Conservation (phyloP, 2,888 invertebrate species). For the Holacanthella duospinosa region DNA sequence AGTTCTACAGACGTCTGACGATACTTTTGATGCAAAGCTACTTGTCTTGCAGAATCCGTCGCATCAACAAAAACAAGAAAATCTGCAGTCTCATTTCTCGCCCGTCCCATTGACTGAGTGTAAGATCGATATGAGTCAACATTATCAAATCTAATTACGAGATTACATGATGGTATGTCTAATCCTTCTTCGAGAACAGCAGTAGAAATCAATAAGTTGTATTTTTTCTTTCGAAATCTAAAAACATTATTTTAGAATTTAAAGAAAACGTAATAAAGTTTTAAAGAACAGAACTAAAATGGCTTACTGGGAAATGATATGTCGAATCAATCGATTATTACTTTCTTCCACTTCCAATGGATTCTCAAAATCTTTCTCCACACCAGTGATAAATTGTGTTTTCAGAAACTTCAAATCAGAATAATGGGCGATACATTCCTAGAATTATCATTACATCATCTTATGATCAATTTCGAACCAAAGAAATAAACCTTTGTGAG, state of each 20-base stretch:
- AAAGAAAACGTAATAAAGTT: neutral
- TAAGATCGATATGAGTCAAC: conserved; percentile 67
- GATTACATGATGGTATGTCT: conserved; percentile 69
- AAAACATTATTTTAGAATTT: conserved; percentile 10
- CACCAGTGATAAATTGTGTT: neutral
- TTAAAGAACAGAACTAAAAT: neutral
- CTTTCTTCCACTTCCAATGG: too few species aligned
- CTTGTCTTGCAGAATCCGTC: conserved; percentile 12
- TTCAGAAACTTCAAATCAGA: neutral
- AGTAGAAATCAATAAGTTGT: conserved; percentile 60
- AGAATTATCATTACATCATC: too few species aligned
- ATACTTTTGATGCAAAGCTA: conserved; percentile 15
- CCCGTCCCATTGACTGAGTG: conserved; percentile 78
- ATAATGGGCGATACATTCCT: too few species aligned
- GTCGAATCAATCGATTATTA: neutral
- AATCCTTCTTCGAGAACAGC: conserved; percentile 83
- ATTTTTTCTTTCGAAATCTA: conserved; percentile 50
- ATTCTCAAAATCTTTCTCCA: neutral
- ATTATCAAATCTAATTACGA: conserved; percentile 64
- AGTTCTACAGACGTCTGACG: conserved; percentile 10
- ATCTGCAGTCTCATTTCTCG: conserved; percentile 46
- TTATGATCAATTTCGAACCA: too few species aligned
- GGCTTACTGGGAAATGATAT: neutral
- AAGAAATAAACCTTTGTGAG: neutral
- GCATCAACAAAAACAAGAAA: conserved; percentile 42